These are phyloP conservation scores for Gymnocephalus cernua DNA, from an alignment of 2,113 vertebrate genomes.

Conservation along the genomic window DNA sequence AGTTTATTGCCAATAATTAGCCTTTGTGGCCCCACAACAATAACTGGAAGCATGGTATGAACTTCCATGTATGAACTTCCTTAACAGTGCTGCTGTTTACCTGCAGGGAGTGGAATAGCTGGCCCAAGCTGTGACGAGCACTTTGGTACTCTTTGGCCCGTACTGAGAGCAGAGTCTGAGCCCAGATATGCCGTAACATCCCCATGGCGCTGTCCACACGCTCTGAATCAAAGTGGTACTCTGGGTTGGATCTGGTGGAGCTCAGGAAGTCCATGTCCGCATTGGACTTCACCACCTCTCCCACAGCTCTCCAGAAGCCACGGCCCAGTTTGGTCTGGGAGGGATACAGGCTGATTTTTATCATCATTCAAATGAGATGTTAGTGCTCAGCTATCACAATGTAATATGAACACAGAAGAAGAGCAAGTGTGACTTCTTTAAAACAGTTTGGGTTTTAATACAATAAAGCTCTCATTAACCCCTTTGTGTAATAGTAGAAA, in stretches of 20 bases:
- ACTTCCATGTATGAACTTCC: not conserved
- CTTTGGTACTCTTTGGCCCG: constrained; percentile 81
- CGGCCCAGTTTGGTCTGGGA: constrained; percentile 80
- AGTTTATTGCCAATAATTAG: not conserved
- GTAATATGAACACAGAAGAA: not conserved
- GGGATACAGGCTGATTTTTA: not conserved
- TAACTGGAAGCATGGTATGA: not conserved
- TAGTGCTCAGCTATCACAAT: not conserved
- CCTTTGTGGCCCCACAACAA: not conserved
- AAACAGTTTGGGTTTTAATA: not conserved
- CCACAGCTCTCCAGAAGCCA: constrained; percentile 86
- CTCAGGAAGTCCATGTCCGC: constrained; percentile 88
- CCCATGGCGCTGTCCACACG: constrained; percentile 71
- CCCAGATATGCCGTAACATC: constrained; percentile 79
- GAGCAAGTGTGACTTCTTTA: too few relatives aligned
- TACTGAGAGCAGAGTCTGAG: constrained; percentile 77
- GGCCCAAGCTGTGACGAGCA: constrained; percentile 85
- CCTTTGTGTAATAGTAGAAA: not conserved
- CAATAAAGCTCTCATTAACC: not conserved
- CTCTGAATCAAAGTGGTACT: constrained; percentile 91
- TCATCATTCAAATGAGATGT: not conserved
- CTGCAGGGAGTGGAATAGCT: constrained; percentile 88
- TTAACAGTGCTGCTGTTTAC: constrained; percentile 61
- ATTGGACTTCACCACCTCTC: constrained; percentile 87
- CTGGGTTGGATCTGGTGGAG: constrained; percentile 82